phyloP scores from a whole-genome alignment of 2,797 vertebrate genomes.

The Sparus aurata region DNA sequence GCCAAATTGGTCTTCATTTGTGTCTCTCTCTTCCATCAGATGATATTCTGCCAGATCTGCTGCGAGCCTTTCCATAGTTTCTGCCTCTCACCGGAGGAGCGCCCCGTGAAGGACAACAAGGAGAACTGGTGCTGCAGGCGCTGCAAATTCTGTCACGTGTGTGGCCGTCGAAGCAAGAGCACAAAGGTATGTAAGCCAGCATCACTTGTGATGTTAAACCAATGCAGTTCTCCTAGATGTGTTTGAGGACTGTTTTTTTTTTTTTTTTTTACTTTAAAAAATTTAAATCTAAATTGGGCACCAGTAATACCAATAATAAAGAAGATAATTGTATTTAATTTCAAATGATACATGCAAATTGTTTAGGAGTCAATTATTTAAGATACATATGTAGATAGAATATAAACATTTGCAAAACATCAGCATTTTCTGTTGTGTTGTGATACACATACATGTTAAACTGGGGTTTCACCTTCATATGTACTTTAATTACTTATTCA shows the following conservation, averaged over 20 bases:
- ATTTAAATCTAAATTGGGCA: too few species aligned
- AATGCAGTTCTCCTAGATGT: not conserved
- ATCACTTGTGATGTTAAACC: not conserved
- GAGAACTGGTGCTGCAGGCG: constrained; percentile 94
- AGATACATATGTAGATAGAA: too few species aligned
- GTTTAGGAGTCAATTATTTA: not conserved
- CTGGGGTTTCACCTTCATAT: not conserved
- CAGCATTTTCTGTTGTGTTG: not conserved
- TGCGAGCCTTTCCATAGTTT: constrained; percentile 95
- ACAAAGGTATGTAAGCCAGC: constrained; percentile 83
- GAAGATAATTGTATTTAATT: not conserved
- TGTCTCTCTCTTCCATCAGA: constrained; percentile 72
- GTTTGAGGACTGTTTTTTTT: not conserved
- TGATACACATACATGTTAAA: not conserved
- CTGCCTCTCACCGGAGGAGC: constrained; percentile 90
- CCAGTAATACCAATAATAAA: not conserved
- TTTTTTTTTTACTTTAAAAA: not conserved
- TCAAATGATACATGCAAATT: not conserved
- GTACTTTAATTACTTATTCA: not conserved
- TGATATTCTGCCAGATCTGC: constrained; percentile 95
- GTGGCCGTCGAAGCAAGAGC: constrained; percentile 90
- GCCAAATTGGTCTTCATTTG: not conserved
- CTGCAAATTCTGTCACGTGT: constrained; percentile 94
- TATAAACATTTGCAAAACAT: too few species aligned
- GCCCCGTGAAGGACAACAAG: constrained; percentile 88